These are phyloP conservation scores for Solea solea DNA, from an alignment of 2,113 vertebrate genomes.

Conservation along the genomic window DNA sequence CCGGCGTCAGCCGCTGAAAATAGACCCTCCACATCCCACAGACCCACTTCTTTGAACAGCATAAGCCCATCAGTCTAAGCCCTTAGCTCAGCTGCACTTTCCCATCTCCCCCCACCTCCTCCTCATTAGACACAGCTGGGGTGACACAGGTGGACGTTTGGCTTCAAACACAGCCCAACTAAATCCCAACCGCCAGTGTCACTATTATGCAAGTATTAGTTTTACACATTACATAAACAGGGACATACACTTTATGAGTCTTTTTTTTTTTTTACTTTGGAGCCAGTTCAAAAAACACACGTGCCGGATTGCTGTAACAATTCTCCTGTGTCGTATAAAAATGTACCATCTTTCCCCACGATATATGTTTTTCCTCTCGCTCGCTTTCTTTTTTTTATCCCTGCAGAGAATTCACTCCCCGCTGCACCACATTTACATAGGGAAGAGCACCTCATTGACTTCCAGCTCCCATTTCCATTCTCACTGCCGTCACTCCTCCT, in stretches of 20 bases:
- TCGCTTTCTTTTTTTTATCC: too few relatives aligned
- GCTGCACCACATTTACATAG: neutral
- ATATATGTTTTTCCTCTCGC: neutral
- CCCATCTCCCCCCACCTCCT: slow-evolving; percentile 9
- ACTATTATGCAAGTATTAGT: neutral
- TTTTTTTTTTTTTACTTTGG: neutral
- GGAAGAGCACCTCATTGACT: neutral
- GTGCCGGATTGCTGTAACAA: neutral
- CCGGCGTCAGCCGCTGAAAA: neutral
- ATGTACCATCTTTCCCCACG: too few relatives aligned
- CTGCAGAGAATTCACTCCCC: neutral
- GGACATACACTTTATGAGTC: too few relatives aligned
- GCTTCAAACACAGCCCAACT: neutral
- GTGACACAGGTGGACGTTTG: slow-evolving; percentile 42
- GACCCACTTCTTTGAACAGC: slow-evolving; percentile 26
- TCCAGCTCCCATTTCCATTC: neutral
- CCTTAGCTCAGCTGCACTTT: slow-evolving; percentile 35
- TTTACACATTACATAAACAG: slow-evolving; percentile 3
- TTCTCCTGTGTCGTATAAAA: neutral
- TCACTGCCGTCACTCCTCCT: neutral
- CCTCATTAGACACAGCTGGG: slow-evolving; percentile 43
- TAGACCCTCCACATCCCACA: slow-evolving; percentile 5
- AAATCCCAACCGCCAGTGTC: neutral
- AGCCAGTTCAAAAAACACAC: neutral
- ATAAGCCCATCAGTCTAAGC: slow-evolving; percentile 31